phyloP scores from a whole-genome alignment of 2,113 vertebrate genomes.

The Lamprotornis superbus region DNA sequence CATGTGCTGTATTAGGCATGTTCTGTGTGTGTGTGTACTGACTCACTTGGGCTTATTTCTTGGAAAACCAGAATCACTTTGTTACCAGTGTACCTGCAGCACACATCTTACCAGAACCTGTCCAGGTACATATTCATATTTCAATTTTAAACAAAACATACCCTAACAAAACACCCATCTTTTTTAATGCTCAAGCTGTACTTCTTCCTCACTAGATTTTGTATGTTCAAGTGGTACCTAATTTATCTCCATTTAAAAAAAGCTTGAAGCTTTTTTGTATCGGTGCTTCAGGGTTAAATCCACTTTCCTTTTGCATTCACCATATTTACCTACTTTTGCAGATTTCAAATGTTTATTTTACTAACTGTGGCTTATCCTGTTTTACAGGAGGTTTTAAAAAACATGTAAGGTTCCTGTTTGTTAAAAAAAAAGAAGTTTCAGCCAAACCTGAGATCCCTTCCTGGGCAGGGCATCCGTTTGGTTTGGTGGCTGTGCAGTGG shows the following conservation, averaged over 20 bases:
- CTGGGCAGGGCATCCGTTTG: constrained; percentile 26
- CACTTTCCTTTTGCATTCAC: not conserved
- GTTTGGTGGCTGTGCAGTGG: not conserved
- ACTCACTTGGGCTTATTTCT: not conserved
- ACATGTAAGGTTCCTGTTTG: not conserved
- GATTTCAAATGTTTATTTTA: not conserved
- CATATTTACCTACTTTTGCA: not conserved
- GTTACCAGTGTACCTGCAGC: not conserved
- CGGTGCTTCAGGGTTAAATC: not conserved
- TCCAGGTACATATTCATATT: not conserved
- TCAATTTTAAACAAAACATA: not conserved
- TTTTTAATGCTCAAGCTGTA: not conserved
- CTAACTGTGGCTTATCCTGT: not conserved
- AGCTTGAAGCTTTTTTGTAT: not conserved
- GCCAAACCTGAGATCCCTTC: not conserved
- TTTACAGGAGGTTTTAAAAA: not conserved
- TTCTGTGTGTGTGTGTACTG: not conserved
- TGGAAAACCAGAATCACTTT: not conserved
- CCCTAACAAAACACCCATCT: not conserved
- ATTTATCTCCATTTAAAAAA: not conserved
- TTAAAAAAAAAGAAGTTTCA: not conserved
- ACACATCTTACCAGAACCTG: not conserved
- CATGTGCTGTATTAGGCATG: rapidly evolving
- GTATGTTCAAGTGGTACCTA: not conserved
- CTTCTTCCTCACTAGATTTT: not conserved